These are phyloP conservation scores for Eudorcas thomsonii DNA, from an alignment of 2,113 vertebrate genomes.

Conservation along the genomic window DNA sequence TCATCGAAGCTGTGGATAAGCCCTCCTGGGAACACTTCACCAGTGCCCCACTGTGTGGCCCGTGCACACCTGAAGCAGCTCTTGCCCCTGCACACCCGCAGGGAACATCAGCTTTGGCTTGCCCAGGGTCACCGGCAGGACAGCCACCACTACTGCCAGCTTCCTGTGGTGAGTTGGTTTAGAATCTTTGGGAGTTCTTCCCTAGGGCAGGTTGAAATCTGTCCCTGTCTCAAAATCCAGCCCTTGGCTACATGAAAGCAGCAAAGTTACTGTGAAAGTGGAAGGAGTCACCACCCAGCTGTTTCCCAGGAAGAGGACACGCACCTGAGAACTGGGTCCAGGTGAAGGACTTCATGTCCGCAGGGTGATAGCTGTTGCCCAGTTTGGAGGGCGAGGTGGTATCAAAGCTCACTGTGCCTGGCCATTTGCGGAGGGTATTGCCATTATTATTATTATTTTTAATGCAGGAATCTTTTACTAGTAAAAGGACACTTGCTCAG, in stretches of 20 bases:
- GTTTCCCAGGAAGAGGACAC: neutral
- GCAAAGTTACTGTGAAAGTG: neutral
- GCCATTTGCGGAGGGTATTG: neutral
- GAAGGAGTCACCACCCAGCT: neutral
- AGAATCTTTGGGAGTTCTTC: neutral
- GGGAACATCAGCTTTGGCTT: neutral
- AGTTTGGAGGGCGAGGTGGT: neutral
- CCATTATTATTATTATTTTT: neutral
- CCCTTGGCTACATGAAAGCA: neutral
- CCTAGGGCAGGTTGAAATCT: neutral
- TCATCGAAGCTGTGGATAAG: neutral
- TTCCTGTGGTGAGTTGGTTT: neutral
- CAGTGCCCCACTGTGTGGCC: neutral
- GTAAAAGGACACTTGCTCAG: neutral
- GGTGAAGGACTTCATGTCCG: accelerated
- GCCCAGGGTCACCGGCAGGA: neutral
- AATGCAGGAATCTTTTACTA: neutral
- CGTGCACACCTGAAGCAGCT: neutral
- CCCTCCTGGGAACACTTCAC: neutral
- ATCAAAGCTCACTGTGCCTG: neutral
- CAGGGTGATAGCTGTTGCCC: neutral
- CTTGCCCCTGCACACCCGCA: neutral
- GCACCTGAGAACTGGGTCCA: neutral
- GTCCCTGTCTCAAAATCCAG: neutral
- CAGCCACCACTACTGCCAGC: neutral